Base-by-base conservation (phyloP, 1,140 invertebrate genomes). In the Caenorhabditis brenneri region DNA sequence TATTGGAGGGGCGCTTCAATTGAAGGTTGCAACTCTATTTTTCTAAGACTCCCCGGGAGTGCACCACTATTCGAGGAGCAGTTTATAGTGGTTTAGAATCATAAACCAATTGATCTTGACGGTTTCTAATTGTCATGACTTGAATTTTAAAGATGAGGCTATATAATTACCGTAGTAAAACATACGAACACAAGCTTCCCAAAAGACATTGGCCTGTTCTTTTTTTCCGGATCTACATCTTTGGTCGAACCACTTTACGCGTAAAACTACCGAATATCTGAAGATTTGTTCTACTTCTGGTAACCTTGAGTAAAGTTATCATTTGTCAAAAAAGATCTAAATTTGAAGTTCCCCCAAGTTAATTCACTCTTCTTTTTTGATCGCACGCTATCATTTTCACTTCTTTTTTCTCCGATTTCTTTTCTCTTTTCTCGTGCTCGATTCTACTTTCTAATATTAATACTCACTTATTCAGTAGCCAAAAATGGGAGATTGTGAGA, bases 311-410 rank as follows among this genome's bases (percentile, higher is more conserved):
- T 46, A 22, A 74, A 74, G 65, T 74, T 74, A 74, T 74, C 65
- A 74, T 74, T 80, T 80, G 29, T 80, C 79, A 51, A 80, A 51
- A 80, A 80, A 51, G 53, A 80, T 80, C 53, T 39, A 51, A 46
- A 80, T 80, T 80, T 12, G 36, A 80, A 49, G 53, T 42, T 79
- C 42, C 16, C 24, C 39, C 29, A 22, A 16, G 49, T n/a, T 79
- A 79, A 79, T 36, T 36, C 58, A 65, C 33, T 16, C 29, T n/a
- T 29, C 22, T 36, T 65, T 22, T n/a, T 4, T 36, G 19, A 19
- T 4, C n/a, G 29, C 7, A 15, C n/a, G 33, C 19, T 74, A 74
- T 74, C 36, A 74, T 42, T 74, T 74, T 74, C 36, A 74, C 65
- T 42, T 74, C 65, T 74, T 42, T 27, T 42, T 46, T 74, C 15